A percentile compares a stretch with the other conserved stretches of the same genome.
These are phyloP conservation scores for Trematomus bernacchii DNA, from an alignment of 2,797 vertebrate species.

Conservation along the genomic window DNA sequence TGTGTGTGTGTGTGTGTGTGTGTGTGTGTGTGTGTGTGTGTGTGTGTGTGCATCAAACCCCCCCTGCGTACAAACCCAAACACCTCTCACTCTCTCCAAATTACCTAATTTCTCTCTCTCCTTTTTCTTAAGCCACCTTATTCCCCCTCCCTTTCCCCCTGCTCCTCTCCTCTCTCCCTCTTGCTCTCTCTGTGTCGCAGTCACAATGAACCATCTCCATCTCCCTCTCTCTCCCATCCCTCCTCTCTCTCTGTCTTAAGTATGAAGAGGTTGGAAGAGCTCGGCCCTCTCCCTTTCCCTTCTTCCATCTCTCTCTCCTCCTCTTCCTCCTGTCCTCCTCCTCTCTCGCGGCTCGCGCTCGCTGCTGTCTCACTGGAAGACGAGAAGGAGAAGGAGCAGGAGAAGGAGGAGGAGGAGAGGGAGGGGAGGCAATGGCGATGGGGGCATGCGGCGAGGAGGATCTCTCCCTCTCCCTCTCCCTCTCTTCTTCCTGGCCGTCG, in stretches of 20 bases:
- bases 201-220: conserved; percentile 84
- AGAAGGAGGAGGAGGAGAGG: conserved; percentile 82
- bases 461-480: conserved; percentile 88
- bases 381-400: conserved; percentile 83
- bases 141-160: conserved; percentile 59
- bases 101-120: conserved; percentile 65
- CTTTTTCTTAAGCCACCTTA: conserved; percentile 61
- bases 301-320: conserved; percentile 75
- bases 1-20: conserved; percentile 31
- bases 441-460: conserved; percentile 87
- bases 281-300: conserved; percentile 78
- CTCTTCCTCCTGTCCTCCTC: conserved; percentile 70
- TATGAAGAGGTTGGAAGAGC: conserved; percentile 83
- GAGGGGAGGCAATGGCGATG: conserved; percentile 87
- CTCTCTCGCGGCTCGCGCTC: conserved; percentile 73
- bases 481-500: conserved; percentile 95
- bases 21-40: no score
- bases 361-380: conserved; percentile 84
- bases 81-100: conserved; percentile 64
- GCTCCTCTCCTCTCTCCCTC: conserved; percentile 53
- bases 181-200: conserved; percentile 82
- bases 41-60: conserved; percentile 51
- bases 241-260: conserved; percentile 79
- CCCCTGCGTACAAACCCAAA: conserved; percentile 68
- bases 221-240: conserved; percentile 71